These are phyloP conservation scores for Listronotus bonariensis DNA, from an alignment of 1,140 invertebrate species.

Conservation along the genomic window DNA sequence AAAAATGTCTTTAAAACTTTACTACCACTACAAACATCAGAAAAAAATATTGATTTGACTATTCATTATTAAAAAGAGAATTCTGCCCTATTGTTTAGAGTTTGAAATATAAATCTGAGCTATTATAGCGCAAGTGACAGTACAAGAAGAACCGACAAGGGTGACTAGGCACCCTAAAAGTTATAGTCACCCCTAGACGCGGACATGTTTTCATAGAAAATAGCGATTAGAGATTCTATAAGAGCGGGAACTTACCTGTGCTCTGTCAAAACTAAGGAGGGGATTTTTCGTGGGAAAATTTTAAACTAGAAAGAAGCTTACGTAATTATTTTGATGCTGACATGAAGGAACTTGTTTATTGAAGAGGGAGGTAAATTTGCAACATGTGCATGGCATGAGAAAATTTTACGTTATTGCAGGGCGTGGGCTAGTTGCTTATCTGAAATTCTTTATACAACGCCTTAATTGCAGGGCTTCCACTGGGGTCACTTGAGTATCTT, in stretches of 20 bases:
- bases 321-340: constrained; percentile 17
- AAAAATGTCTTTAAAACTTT: too few relatives aligned
- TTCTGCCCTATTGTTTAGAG: neutral
- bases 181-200: constrained; percentile 18
- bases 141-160: constrained; percentile 16
- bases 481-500: too few relatives aligned
- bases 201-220: constrained; percentile 17
- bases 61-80: too few relatives aligned
- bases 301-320: constrained; percentile 10
- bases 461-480: too few relatives aligned
- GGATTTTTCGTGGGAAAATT: constrained; percentile 20
- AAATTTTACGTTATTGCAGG: neutral
- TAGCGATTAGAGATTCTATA: constrained; percentile 19
- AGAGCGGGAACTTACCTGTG: constrained; percentile 15
- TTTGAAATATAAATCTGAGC: constrained; percentile 10
- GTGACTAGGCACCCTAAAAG: constrained; percentile 11
- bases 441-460: too few relatives aligned
- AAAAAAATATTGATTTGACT: too few relatives aligned
- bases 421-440: neutral
- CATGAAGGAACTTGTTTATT: constrained; percentile 15
- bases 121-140: constrained; percentile 19
- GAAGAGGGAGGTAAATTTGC: constrained; percentile 11
- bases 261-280: constrained; percentile 12
- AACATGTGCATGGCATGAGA: constrained; percentile 2
- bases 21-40: too few relatives aligned